A percentile compares a stretch with the other conserved stretches of the same genome.
phyloP scores from a whole-genome alignment of 30 jellyfish, hydroid and myxozoan genomes.

The Hydra vulgaris region DNA sequence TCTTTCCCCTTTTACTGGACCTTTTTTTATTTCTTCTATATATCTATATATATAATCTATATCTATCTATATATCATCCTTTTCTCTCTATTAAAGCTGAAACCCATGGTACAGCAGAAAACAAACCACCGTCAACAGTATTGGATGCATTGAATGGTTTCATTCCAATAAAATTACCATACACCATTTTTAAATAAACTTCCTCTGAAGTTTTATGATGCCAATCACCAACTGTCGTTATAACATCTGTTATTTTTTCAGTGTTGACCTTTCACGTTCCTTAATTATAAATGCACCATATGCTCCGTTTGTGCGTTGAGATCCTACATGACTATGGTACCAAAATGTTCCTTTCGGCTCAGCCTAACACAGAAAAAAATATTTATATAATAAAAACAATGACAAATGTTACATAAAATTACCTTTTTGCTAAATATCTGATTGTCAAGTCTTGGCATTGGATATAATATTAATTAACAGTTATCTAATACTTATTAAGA shows the following conservation, averaged over 20 bases:
- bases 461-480: too few species aligned
- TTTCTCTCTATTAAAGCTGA: slow-evolving; percentile 74
- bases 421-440: too few species aligned
- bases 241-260: slow-evolving; percentile 41
- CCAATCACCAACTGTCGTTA: slow-evolving; percentile 97
- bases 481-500: too few species aligned
- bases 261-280: slow-evolving; percentile 61
- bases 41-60: slow-evolving; percentile 59
- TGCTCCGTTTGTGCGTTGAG: slow-evolving; percentile 84
- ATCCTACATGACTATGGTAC: slow-evolving; percentile 96
- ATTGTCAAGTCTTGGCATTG: too few species aligned
- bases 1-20: not conserved
- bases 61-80: slow-evolving; percentile 60
- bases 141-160: slow-evolving; percentile 44
- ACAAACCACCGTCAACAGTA: slow-evolving; percentile 72
- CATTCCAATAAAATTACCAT: slow-evolving; percentile 49
- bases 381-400: too few species aligned
- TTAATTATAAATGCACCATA: slow-evolving; percentile 75
- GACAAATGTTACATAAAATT: too few species aligned
- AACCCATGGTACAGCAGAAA: slow-evolving; percentile 95
- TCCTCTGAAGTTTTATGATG: slow-evolving; percentile 81
- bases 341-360: slow-evolving; percentile 87
- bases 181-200: slow-evolving; percentile 66
- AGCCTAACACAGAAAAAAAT: too few species aligned
- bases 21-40: too few species aligned